These are phyloP conservation scores for Acanthisitta chloris DNA, from an alignment of 2,113 vertebrate species.

Conservation along the genomic window DNA sequence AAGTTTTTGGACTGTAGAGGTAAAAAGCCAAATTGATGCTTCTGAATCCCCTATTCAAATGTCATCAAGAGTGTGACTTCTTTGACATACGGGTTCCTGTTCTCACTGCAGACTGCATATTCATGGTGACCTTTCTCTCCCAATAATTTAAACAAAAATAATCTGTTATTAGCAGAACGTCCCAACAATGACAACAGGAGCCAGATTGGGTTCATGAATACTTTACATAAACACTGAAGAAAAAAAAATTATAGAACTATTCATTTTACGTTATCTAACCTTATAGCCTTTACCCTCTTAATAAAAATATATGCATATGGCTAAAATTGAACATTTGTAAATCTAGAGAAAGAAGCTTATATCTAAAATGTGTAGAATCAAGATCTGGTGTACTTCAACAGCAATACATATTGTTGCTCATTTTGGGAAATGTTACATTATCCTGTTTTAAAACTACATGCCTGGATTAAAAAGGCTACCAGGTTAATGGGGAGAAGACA, in stretches of 20 bases:
- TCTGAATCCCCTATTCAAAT: background rate
- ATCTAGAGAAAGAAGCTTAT: background rate
- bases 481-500: background rate
- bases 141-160: background rate
- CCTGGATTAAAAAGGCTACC: background rate
- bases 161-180: background rate
- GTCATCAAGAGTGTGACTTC: background rate
- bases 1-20: background rate
- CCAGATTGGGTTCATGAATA: background rate
- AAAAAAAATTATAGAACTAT: background rate
- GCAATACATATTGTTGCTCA: background rate
- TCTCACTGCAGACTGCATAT: background rate
- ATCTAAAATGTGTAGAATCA: background rate
- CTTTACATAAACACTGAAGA: background rate
- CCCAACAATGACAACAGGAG: background rate
- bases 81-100: background rate
- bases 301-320: background rate
- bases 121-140: background rate
- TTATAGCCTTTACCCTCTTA: background rate
- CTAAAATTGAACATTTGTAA: background rate
- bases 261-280: background rate
- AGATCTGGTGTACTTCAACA: background rate
- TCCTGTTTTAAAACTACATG: background rate
- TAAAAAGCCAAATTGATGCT: background rate
- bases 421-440: background rate